These are phyloP conservation scores for Nasonia giraulti DNA, from an alignment of 1,140 invertebrate species.

Conservation along the genomic window DNA sequence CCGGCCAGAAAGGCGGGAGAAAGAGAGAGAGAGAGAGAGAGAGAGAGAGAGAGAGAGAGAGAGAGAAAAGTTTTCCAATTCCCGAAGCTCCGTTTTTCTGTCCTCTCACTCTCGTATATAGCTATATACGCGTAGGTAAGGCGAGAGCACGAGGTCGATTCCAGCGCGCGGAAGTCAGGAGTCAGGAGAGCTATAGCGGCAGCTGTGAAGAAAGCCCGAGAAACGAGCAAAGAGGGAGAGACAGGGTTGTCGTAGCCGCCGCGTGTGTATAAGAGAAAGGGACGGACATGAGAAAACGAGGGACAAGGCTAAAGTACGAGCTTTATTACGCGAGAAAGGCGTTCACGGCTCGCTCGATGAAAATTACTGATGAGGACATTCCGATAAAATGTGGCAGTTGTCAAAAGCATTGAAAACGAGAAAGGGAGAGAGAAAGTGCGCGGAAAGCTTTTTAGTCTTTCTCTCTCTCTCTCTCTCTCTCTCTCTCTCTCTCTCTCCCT, in stretches of 20 bases:
- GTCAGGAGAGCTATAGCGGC: too few relatives aligned
- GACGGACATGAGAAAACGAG: background rate
- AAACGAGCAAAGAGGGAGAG: background rate
- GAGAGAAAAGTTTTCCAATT: slow-evolving; percentile 44
- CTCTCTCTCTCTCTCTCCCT: too few relatives aligned
- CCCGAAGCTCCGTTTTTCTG: slow-evolving; percentile 29
- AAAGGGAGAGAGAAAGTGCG: background rate
- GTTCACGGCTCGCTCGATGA: background rate
- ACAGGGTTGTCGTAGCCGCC: too few relatives aligned
- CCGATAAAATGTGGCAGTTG: slow-evolving; percentile 7
- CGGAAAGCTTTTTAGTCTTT: background rate
- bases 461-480: too few relatives aligned
- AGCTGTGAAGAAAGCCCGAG: background rate
- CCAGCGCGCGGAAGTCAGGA: slow-evolving; percentile 11
- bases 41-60: background rate
- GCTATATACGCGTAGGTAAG: background rate
- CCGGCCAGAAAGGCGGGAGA: too few relatives aligned
- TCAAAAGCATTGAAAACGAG: slow-evolving; percentile 4
- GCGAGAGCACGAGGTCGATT: background rate
- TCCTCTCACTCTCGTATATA: background rate
- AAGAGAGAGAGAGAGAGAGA: too few relatives aligned
- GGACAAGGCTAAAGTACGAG: background rate
- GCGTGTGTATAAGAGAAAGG: background rate
- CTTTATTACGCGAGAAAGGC: slow-evolving; percentile 44
- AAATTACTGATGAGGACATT: slow-evolving; percentile 30